Base-by-base conservation (phyloP, 2,888 invertebrate species). In the Netelia inedita region DNA sequence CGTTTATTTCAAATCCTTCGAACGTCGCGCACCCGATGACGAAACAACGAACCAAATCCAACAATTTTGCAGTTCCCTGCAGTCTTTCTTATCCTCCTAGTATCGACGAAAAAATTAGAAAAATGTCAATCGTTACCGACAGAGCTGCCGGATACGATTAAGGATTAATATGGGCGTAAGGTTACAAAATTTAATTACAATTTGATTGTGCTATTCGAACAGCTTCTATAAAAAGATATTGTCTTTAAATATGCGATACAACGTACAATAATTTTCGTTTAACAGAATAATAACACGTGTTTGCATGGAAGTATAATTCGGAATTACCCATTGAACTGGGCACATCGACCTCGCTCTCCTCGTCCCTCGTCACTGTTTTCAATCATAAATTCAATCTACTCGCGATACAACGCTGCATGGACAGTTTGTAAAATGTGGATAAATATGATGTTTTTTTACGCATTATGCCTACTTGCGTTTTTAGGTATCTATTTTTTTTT, bases 221-320 rank as follows among this genome's bases (percentile, higher is more conserved):
- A 61, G 21, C 76, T 80, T 80, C 82, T 85, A 85, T 86, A 86
- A 82, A 86, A 86, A 82, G 82, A 85, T 80, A 85, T 86, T 85
- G 63, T 85, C 78, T 82, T 85, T 78, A 83, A 85, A 86, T 86
- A 85, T 59, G 69, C 61, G 79, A 61, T 79, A 81, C 82, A 86
- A 86, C 76, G 69, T 86, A 86, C 82, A 82, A 81, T 76, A 82
- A 82, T 73, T 72, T 28, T 74, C 71, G n/a, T 78, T 74, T 78
- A 80, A 76, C 85, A 61, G 11, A 74, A 73, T 46, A 75, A 75
- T 79, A 82, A 82, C 76, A 84, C 57, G 35, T 73, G 35, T 68
- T 80, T 61, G 61, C 55, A 61, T 74, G 83, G 83, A 85, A 85
- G 86, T 75, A 85, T 83, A 81, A 83, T 82, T 86, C 75, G 79